Conservation (phyloP, 2,888 invertebrate genomes). For the Napeogenes sylphis region DNA sequence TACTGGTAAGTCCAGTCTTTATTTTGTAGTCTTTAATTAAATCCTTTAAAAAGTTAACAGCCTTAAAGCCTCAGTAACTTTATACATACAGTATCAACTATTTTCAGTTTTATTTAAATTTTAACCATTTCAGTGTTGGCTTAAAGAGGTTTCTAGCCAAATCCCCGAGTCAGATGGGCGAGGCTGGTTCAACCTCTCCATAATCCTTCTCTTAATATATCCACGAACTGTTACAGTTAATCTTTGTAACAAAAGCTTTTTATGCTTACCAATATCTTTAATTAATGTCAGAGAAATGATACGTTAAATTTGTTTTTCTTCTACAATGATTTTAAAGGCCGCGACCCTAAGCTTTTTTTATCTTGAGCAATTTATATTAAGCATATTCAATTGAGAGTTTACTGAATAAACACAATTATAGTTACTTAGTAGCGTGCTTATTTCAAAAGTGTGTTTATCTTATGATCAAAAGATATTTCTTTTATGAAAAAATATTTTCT, state of each 20-base stretch:
- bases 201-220: conserved; percentile 27
- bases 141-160: conserved; percentile 56
- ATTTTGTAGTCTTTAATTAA: not conserved
- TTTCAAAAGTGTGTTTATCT: too few species aligned
- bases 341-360: not conserved
- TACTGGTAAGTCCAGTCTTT: conserved; percentile 1
- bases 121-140: conserved; percentile 56
- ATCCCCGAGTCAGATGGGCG: conserved; percentile 56
- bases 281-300: not conserved
- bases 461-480: too few species aligned
- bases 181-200: conserved; percentile 32
- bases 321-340: not conserved
- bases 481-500: too few species aligned
- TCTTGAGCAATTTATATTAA: not conserved
- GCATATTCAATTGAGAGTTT: too few species aligned
- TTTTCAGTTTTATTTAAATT: conserved; percentile 49
- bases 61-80: conserved; percentile 2
- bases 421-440: too few species aligned
- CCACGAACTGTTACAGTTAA: conserved; percentile 19
- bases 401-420: too few species aligned
- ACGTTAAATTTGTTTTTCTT: not conserved
- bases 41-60: conserved; percentile 1
- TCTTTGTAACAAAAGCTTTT: conserved; percentile 20
- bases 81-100: conserved; percentile 27
- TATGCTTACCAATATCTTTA: conserved; percentile 4